Evolutionary conservation across 1,140 invertebrate genomes (phyloP), one percentile per base, ranked within the genome.

Genomic region (Heliconius himera): DNA sequence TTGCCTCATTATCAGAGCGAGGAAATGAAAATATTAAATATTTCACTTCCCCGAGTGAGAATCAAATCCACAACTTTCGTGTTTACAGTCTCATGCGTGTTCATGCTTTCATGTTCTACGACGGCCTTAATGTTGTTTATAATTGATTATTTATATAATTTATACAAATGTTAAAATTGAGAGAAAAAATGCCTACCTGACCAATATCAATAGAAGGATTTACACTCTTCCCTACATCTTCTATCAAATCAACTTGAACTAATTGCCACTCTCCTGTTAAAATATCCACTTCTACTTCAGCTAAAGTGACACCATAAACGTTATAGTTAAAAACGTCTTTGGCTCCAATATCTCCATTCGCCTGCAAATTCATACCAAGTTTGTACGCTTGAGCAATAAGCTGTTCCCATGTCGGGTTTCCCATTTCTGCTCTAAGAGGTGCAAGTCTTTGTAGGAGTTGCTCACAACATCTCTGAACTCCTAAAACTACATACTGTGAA

Each of bases 121-220:
- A n/a, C n/a, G n/a, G n/a, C n/a, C n/a, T n/a, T n/a, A n/a, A n/a
- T n/a, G n/a, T n/a, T n/a, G n/a, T n/a, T n/a, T n/a, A n/a, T n/a
- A n/a, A n/a, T n/a, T n/a, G n/a, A n/a, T n/a, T n/a, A n/a, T n/a
- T n/a, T n/a, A n/a, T n/a, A n/a, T 38, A 0, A 41, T 8, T 13
- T 41, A 3, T 46, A n/a, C n/a, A n/a, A n/a, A n/a, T n/a, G 13
- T 46, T n/a, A 13, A 46, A 9, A 46, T 46, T 46, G 41, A 33
- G 33, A 33, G 33, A 4, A 46, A 46, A 46, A 46, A 46, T n/a
- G 8, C n/a, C 88, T 81, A 96, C 90, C 93, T 99, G 98, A 46
- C 98, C 98, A 70, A 98, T 93, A 91, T 98, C 98, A 54, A 98
- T 94, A 82, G 96, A 91, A 0, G 97, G 97, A 91, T 95, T 98